A percentile compares a stretch with the other conserved stretches of the same genome.
Evolutionary conservation across 1,140 invertebrate species (phyloP).

Genomic region (Scaptodrosophila lebanonensis): DNA sequence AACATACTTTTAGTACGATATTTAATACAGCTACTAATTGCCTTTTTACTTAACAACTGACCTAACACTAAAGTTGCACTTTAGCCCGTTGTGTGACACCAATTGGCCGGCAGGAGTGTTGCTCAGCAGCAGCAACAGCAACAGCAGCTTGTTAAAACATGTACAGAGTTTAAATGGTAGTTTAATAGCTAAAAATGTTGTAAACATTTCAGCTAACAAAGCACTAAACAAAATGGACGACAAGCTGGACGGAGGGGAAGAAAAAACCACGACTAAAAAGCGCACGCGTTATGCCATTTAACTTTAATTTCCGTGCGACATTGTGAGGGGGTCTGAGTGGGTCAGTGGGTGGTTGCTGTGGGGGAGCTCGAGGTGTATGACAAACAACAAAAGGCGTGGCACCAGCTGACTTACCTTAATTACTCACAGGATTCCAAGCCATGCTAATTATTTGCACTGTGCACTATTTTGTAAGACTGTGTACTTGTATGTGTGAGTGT

Average conservation of each 20-base stretch:
- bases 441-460: slow-evolving; percentile 66
- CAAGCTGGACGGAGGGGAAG: slow-evolving; percentile 5
- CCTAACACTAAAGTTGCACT: too few relatives aligned
- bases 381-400: slow-evolving; percentile 19
- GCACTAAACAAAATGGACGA: slow-evolving; percentile 30
- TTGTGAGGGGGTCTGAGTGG: too few relatives aligned
- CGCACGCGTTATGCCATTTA: slow-evolving; percentile 35
- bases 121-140: too few relatives aligned
- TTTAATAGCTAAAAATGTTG: slow-evolving; percentile 34
- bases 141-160: too few relatives aligned
- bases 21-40: too few relatives aligned
- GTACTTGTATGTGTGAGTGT: too few relatives aligned
- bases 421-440: slow-evolving; percentile 54
- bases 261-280: slow-evolving; percentile 1
- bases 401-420: slow-evolving; percentile 72
- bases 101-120: too few relatives aligned
- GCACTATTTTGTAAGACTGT: slow-evolving; percentile 17
- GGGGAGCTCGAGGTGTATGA: background rate
- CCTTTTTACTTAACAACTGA: too few relatives aligned
- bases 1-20: too few relatives aligned
- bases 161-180: background rate
- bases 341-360: background rate
- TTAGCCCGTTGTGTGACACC: too few relatives aligned
- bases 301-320: slow-evolving; percentile 67
- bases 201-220: slow-evolving; percentile 26